A percentile compares a stretch with the other conserved stretches of the same genome.
These are phyloP conservation scores for Hapalemur alaotrensis DNA, from an alignment of 2,797 vertebrate genomes.

Conservation along the genomic window DNA sequence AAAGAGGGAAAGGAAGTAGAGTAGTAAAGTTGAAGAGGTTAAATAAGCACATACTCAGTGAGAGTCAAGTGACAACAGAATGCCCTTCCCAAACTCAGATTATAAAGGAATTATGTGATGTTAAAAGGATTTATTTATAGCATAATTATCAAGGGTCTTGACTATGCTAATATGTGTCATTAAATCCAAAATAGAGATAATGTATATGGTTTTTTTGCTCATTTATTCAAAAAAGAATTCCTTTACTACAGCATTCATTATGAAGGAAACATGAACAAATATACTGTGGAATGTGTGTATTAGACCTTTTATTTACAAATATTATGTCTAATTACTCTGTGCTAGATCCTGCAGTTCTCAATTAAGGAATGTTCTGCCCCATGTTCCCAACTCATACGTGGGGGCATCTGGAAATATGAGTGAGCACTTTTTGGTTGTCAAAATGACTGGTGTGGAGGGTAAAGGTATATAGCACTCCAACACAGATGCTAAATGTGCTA, in stretches of 20 bases:
- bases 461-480: neutral
- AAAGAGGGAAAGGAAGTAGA: neutral
- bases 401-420: neutral
- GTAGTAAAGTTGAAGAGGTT: neutral
- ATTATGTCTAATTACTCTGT: neutral
- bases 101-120: neutral
- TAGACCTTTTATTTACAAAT: neutral
- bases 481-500: neutral
- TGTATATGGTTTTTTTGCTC: neutral
- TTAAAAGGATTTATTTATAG: neutral
- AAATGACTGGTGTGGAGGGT: neutral
- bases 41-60: neutral
- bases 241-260: neutral
- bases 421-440: neutral
- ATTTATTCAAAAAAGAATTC: neutral
- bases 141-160: neutral
- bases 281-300: neutral
- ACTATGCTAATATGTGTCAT: neutral
- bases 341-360: neutral
- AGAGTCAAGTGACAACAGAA: neutral
- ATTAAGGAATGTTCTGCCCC: neutral
- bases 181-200: neutral
- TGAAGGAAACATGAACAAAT: neutral
- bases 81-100: neutral
- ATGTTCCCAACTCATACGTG: accelerated